Percentiles rank a stretch among this genome's conserved stretches.
Evolutionary conservation across 1,140 invertebrate genomes (phyloP).

Genomic region (Notospermus geniculatus): DNA sequence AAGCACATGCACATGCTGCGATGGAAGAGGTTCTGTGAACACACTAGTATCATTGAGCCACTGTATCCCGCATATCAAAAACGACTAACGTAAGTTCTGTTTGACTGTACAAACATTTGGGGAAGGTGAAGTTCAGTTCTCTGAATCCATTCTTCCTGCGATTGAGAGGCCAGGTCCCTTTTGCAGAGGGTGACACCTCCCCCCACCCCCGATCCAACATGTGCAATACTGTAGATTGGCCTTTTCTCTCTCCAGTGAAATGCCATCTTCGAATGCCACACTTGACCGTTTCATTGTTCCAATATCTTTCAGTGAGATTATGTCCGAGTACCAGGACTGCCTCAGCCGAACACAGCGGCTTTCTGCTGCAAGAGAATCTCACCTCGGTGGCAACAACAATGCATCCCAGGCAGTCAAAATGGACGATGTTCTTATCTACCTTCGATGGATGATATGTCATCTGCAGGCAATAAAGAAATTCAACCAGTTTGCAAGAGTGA

Average conservation of each 20-base stretch:
- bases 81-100: slow-evolving; percentile 45
- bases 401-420: slow-evolving; percentile 31
- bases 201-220: not conserved
- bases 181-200: not conserved
- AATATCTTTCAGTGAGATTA: slow-evolving; percentile 37
- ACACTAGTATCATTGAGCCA: slow-evolving; percentile 48
- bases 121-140: too few species aligned
- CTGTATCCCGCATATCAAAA: slow-evolving; percentile 47
- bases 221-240: too few species aligned
- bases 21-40: slow-evolving; percentile 53
- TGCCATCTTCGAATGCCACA: too few species aligned
- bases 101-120: too few species aligned
- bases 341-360: slow-evolving; percentile 47
- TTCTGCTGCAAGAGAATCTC: slow-evolving; percentile 35
- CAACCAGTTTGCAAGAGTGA: slow-evolving; percentile 50
- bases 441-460: slow-evolving; percentile 51
- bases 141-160: too few species aligned
- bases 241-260: too few species aligned
- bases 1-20: slow-evolving; percentile 51
- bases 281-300: not conserved
- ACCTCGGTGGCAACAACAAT: slow-evolving; percentile 35
- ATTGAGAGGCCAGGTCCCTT: too few species aligned
- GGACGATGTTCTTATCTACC: slow-evolving; percentile 52
- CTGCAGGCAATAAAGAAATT: slow-evolving; percentile 47
- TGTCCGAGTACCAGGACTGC: slow-evolving; percentile 52